Evolutionary conservation across 2,797 vertebrate genomes (phyloP).

Genomic region (Benthosema pterotum): DNA sequence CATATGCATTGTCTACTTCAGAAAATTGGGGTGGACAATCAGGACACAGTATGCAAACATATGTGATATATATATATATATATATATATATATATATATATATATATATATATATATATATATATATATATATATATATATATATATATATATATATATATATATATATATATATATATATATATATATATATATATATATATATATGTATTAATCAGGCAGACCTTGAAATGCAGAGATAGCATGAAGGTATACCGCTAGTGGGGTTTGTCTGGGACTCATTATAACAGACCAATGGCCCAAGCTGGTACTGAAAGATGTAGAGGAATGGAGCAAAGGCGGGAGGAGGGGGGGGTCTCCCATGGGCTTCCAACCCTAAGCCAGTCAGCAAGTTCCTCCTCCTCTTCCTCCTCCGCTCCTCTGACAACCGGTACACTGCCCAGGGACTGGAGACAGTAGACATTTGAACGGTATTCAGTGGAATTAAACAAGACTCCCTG

Average conservation of each 20-base stretch:
- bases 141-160: too few species aligned
- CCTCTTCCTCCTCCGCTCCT: slow-evolving; percentile 41
- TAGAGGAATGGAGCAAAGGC: slow-evolving; percentile 18
- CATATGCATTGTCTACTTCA: too few species aligned
- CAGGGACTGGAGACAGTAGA: slow-evolving; percentile 37
- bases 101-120: too few species aligned
- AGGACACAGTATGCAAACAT: too few species aligned
- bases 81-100: too few species aligned
- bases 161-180: too few species aligned
- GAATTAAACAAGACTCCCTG: slow-evolving; percentile 48
- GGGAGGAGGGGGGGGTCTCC: slow-evolving; percentile 36
- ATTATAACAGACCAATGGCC: slow-evolving; percentile 57
- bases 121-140: too few species aligned
- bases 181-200: too few species aligned
- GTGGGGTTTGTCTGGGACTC: slow-evolving; percentile 49
- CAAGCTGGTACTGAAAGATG: slow-evolving; percentile 45
- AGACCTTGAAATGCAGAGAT: slow-evolving; percentile 29
- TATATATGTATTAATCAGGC: slow-evolving; percentile 25
- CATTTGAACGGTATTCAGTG: slow-evolving; percentile 27
- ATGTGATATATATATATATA: too few species aligned
- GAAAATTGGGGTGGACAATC: too few species aligned
- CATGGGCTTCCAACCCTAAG: slow-evolving; percentile 45
- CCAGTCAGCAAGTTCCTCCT: slow-evolving; percentile 65
- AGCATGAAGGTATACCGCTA: slow-evolving; percentile 29
- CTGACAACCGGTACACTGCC: slow-evolving; percentile 50